Percentiles rank a stretch among this genome's conserved stretches.
Evolutionary conservation across 2,797 vertebrate genomes (phyloP).

Genomic region (Yasuhikotakia modesta): DNA sequence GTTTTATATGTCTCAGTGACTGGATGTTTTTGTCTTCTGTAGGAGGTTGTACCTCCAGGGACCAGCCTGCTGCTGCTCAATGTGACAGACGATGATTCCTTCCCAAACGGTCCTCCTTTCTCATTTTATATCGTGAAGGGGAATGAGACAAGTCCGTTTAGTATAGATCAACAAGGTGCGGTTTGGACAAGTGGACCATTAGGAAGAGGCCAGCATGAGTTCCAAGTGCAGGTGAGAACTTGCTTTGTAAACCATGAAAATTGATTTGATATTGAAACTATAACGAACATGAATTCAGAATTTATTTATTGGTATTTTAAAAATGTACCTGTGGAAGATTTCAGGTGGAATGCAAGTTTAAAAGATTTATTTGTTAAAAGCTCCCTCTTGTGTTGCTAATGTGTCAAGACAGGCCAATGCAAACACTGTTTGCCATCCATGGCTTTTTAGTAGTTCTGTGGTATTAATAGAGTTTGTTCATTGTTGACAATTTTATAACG

Average conservation of each 20-base stretch:
- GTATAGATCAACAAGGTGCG: conserved; percentile 75
- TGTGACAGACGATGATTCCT: conserved; percentile 82
- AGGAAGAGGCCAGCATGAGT: conserved; percentile 74
- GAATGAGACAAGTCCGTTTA: conserved; percentile 74
- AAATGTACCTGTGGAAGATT: background rate
- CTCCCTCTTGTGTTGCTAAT: conserved; percentile 54
- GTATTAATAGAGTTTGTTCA: too few species aligned
- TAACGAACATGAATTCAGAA: background rate
- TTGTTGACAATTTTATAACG: too few species aligned
- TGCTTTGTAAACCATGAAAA: background rate
- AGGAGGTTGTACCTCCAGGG: conserved; percentile 83
- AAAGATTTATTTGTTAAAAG: conserved; percentile 23
- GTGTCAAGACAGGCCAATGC: conserved; percentile 6
- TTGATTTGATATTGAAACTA: background rate
- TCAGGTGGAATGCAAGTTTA: background rate
- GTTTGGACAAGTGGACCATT: conserved; percentile 70
- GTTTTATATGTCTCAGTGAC: conserved; percentile 13
- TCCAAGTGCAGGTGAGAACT: conserved; percentile 78
- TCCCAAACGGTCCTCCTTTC: conserved; percentile 84
- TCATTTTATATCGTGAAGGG: conserved; percentile 77
- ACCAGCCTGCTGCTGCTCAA: conserved; percentile 76
- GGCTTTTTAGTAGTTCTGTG: too few species aligned
- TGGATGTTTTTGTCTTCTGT: conserved; percentile 28
- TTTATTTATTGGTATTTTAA: background rate
- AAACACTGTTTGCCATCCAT: background rate